Evolutionary conservation across 1,140 invertebrate species (phyloP).

Genomic region (Cydia splendana): DNA sequence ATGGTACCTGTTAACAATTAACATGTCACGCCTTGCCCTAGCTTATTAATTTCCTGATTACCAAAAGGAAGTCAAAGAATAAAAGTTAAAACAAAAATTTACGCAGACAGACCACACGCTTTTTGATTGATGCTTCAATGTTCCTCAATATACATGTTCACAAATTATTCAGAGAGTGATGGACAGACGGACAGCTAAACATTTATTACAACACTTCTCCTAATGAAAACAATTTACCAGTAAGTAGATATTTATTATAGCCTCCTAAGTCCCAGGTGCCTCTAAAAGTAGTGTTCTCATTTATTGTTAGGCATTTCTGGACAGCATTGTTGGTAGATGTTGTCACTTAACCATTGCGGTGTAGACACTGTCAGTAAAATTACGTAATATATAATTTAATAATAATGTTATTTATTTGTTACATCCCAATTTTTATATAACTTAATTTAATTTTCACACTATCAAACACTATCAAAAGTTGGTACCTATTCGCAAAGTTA

Average conservation of each 20-base stretch:
- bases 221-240: neutral
- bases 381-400: too few species aligned
- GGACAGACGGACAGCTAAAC: constrained; percentile 23
- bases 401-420: too few species aligned
- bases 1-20: too few species aligned
- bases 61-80: neutral
- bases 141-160: constrained; percentile 15
- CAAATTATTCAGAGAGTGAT: constrained; percentile 3
- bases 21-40: neutral
- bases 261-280: neutral
- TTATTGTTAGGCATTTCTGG: too few species aligned
- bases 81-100: neutral
- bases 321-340: too few species aligned
- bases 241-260: neutral
- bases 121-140: constrained; percentile 21
- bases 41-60: too few species aligned
- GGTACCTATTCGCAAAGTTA: too few species aligned
- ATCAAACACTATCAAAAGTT: too few species aligned
- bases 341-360: too few species aligned
- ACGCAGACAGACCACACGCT: neutral
- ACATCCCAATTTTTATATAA: too few species aligned
- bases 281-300: neutral
- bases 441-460: too few species aligned
- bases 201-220: constrained; percentile 23
- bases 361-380: too few species aligned